Conservation (phyloP, 1,140 invertebrate species). For the Magallana angulata region DNA sequence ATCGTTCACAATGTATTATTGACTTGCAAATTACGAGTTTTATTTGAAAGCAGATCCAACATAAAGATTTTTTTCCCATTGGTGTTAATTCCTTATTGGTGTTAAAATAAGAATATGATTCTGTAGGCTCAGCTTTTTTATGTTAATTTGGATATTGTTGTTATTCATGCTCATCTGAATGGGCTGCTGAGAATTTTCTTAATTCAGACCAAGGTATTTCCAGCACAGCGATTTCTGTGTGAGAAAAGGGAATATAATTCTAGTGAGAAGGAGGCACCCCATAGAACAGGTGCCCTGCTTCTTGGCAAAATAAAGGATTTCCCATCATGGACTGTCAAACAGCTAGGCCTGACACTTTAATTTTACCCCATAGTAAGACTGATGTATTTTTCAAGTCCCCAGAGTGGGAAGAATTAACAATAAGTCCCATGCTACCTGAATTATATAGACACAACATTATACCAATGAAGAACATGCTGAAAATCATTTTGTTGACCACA, state of each 20-base stretch:
- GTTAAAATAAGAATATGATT: constrained; percentile 28
- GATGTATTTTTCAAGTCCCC: background rate
- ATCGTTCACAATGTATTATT: background rate
- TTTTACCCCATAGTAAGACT: background rate
- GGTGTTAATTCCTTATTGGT: constrained; percentile 3
- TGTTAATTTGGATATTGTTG: constrained; percentile 13
- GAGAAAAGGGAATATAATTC: constrained; percentile 7
- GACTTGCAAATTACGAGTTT: background rate
- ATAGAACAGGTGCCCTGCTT: background rate
- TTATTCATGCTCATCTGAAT: constrained; percentile 21
- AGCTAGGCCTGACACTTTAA: background rate
- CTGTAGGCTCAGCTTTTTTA: constrained; percentile 3
- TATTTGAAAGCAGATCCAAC: background rate
- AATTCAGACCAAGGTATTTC: constrained; percentile 1
- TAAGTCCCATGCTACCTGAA: background rate
- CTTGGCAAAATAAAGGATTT: background rate
- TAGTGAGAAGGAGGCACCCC: background rate
- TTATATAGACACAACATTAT: background rate
- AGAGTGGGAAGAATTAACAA: background rate
- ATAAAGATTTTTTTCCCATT: background rate
- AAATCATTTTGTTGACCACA: background rate
- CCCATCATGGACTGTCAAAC: background rate
- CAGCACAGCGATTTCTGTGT: constrained; percentile 32
- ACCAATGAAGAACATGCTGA: background rate
- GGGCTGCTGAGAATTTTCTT: background rate